These are phyloP conservation scores for Drosophila subpulchrella DNA, from an alignment of 1,140 invertebrate species.

Conservation along the genomic window DNA sequence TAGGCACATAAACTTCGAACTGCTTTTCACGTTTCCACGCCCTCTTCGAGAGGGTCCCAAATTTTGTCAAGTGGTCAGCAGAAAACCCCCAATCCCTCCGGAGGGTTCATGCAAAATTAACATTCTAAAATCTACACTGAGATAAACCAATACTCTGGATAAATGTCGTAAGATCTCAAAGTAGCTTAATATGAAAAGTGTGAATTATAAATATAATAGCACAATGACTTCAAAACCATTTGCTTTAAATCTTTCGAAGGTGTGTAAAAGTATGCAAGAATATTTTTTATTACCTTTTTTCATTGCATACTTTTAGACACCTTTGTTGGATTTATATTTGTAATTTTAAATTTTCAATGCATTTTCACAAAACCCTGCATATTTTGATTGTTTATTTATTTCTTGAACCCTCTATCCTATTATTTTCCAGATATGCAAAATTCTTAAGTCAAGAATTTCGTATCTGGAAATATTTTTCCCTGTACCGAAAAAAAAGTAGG, in stretches of 20 bases:
- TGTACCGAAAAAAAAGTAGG: not conserved
- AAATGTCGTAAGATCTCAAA: too few species aligned
- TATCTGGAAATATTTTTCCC: not conserved
- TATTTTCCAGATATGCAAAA: not conserved
- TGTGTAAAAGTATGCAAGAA: too few species aligned
- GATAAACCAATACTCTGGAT: not conserved
- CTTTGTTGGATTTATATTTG: too few species aligned
- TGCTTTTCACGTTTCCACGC: conserved; percentile 54
- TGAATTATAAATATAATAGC: too few species aligned
- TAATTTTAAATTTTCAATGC: too few species aligned
- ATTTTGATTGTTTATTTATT: not conserved
- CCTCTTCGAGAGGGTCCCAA: not conserved
- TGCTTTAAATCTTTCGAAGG: too few species aligned
- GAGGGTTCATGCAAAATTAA: conserved; percentile 61
- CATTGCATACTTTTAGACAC: too few species aligned
- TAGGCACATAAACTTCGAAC: conserved; percentile 68
- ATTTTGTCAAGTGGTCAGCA: conserved; percentile 72
- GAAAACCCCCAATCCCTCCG: conserved; percentile 13
- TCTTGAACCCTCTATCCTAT: not conserved
- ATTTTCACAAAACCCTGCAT: too few species aligned
- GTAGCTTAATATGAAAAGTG: not conserved
- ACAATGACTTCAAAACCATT: too few species aligned
- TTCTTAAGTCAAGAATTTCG: not conserved
- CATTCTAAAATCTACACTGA: conserved; percentile 40
- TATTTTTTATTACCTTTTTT: too few species aligned